These are phyloP conservation scores for Ursus arctos DNA, from an alignment of 2,113 vertebrate species.

Conservation along the genomic window DNA sequence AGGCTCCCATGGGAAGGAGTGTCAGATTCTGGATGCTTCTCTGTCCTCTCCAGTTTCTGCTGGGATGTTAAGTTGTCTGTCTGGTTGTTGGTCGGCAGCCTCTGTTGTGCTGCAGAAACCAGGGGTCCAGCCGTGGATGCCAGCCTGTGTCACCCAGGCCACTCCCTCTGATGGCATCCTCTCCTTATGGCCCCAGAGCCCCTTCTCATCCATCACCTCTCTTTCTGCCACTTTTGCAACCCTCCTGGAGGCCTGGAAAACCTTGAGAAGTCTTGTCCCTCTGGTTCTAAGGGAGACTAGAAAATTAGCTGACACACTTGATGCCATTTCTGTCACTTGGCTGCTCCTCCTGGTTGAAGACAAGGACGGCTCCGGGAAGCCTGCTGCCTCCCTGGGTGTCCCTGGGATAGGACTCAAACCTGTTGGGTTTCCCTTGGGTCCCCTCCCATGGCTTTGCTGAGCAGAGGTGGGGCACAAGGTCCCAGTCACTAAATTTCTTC, in stretches of 20 bases:
- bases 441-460: background rate
- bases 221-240: background rate
- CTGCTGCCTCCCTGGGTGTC: background rate
- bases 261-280: background rate
- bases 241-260: background rate
- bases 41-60: background rate
- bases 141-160: background rate
- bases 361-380: background rate
- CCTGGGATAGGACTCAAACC: background rate
- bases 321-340: background rate
- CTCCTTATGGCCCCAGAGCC: background rate
- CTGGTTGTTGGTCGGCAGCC: background rate
- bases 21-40: background rate
- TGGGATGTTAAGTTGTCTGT: background rate
- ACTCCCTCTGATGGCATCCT: background rate
- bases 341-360: background rate
- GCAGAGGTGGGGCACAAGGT: background rate
- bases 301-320: background rate
- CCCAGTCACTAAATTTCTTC: background rate
- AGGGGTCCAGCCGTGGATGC: background rate
- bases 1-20: background rate
- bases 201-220: background rate
- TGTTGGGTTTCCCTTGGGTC: background rate
- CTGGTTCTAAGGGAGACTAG: background rate
- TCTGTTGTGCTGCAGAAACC: background rate